A percentile compares a stretch with the other conserved stretches of the same genome.
These are phyloP conservation scores for Vulpes vulpes DNA, from an alignment of 2,113 vertebrate genomes.

Conservation along the genomic window DNA sequence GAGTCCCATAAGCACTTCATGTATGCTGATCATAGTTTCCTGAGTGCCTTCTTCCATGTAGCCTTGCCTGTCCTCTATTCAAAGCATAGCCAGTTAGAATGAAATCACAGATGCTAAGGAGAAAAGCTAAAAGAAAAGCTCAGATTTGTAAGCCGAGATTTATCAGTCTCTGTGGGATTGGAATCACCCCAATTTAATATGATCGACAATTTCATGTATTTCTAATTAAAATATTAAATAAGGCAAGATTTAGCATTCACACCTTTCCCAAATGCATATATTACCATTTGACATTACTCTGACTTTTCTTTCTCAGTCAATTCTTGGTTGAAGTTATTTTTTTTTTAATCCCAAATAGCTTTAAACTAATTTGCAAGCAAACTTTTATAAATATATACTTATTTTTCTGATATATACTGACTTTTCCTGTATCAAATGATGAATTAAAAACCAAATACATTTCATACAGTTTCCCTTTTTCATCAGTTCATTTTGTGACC, in stretches of 20 bases:
- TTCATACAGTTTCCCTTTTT: slow-evolving; percentile 35
- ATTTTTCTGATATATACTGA: too few species aligned
- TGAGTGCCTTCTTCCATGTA: neutral
- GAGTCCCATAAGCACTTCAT: neutral
- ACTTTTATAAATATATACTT: slow-evolving; percentile 41
- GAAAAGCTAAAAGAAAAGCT: neutral
- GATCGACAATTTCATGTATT: slow-evolving; percentile 56
- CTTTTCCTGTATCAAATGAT: neutral
- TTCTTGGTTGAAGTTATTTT: slow-evolving; percentile 12
- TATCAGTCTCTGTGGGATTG: slow-evolving; percentile 15
- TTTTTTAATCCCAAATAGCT: neutral
- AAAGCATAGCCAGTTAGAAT: neutral
- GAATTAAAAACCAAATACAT: slow-evolving; percentile 54
- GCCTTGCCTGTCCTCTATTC: neutral
- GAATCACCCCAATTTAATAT: slow-evolving; percentile 59
- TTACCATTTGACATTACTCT: slow-evolving; percentile 57
- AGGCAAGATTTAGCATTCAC: slow-evolving; percentile 32
- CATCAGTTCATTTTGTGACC: slow-evolving; percentile 16
- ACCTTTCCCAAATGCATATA: slow-evolving; percentile 47
- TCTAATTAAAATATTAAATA: slow-evolving; percentile 75
- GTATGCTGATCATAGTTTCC: neutral
- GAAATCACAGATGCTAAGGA: slow-evolving; percentile 2
- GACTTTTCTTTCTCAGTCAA: slow-evolving; percentile 49
- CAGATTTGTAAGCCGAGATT: slow-evolving; percentile 29
- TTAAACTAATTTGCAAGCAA: slow-evolving; percentile 66